Conservation (phyloP, 2,797 vertebrate genomes). For the Pseudomugil gertrudae region DNA sequence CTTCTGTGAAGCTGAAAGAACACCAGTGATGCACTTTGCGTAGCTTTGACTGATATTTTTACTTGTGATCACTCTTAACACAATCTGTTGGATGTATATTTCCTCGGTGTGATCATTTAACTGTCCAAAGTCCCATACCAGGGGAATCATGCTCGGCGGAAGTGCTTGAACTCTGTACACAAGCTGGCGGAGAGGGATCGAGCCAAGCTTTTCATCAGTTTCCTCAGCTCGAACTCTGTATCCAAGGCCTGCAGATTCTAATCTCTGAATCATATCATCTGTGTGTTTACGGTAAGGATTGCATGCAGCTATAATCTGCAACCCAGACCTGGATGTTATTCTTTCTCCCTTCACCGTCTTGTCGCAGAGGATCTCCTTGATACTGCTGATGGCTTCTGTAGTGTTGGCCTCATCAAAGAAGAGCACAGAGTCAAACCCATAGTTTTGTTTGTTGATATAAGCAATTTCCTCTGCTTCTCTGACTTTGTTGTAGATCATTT, state of each 20-base stretch:
- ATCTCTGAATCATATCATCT: constrained; percentile 87
- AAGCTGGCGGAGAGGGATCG: constrained; percentile 92
- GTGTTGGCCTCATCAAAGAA: constrained; percentile 99
- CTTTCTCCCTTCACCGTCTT: constrained; percentile 83
- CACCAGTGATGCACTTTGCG: constrained; percentile 71
- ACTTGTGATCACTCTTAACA: constrained; percentile 81
- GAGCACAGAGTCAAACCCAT: constrained; percentile 88
- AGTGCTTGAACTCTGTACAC: constrained; percentile 97
- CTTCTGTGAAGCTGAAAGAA: constrained; percentile 88
- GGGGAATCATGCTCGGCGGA: constrained; percentile 93
- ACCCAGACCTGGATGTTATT: constrained; percentile 76
- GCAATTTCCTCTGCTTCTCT: constrained; percentile 86
- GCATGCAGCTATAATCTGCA: constrained; percentile 94
- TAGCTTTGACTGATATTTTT: constrained; percentile 27
- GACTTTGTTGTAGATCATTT: constrained; percentile 87
- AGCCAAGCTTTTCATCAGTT: constrained; percentile 90
- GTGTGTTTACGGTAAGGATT: constrained; percentile 96
- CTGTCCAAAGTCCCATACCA: constrained; percentile 99
- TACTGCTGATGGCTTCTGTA: constrained; percentile 91
- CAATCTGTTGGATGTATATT: constrained; percentile 93
- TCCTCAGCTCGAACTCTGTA: constrained; percentile 91
- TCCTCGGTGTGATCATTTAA: constrained; percentile 87
- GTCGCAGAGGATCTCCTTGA: constrained; percentile 96
- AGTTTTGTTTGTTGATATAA: constrained; percentile 76
- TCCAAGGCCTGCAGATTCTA: constrained; percentile 93